Evolutionary conservation across 2,113 vertebrate species (phyloP).

Genomic region (Daubentonia madagascariensis): DNA sequence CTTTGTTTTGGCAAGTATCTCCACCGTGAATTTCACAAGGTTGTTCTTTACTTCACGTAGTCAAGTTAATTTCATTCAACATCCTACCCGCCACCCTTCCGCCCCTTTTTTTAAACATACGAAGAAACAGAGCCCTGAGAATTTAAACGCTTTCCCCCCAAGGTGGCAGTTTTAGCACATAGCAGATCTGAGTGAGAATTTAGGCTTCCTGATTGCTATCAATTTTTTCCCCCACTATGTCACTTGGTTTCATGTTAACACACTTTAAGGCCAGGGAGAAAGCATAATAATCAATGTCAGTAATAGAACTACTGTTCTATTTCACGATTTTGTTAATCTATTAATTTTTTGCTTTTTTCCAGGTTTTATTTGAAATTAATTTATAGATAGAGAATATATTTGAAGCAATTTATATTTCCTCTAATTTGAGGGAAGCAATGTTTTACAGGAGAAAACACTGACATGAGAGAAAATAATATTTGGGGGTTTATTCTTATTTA

Average conservation of each 20-base stretch:
- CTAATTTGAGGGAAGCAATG: neutral
- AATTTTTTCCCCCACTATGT: neutral
- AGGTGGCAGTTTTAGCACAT: neutral
- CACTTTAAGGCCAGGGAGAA: neutral
- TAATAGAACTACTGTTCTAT: neutral
- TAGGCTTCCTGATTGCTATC: neutral
- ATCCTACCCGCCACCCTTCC: neutral
- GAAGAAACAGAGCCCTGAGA: neutral
- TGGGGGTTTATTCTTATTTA: neutral
- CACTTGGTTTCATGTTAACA: neutral
- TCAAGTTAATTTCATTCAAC: neutral
- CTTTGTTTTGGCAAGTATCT: neutral
- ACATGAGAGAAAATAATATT: neutral
- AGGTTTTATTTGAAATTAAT: neutral
- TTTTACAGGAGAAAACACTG: neutral
- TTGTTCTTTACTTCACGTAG: neutral
- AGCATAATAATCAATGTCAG: neutral
- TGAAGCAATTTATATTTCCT: neutral
- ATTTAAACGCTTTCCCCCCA: neutral
- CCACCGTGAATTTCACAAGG: neutral
- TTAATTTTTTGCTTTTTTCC: neutral
- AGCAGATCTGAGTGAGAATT: neutral
- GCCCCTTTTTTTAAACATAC: neutral
- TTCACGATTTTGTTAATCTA: neutral
- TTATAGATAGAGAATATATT: neutral